phyloP scores from a whole-genome alignment of 2,888 invertebrate genomes.

The Meandrusa payeni region DNA sequence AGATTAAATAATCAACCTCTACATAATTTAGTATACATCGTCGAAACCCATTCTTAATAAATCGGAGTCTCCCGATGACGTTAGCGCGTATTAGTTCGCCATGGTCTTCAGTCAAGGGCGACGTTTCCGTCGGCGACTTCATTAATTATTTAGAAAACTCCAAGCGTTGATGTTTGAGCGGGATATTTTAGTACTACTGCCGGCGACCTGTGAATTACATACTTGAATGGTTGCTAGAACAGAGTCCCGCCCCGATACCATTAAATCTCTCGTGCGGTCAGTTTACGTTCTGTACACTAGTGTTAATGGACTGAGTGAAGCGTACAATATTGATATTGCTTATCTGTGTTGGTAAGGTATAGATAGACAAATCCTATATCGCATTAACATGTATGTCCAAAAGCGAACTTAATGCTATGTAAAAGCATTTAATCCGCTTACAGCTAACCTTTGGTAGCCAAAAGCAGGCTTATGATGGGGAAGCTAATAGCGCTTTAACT shows the following conservation, averaged over 20 bases:
- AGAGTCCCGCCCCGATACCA: constrained; percentile 50
- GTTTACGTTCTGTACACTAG: constrained; percentile 55
- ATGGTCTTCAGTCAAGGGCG: constrained; percentile 50
- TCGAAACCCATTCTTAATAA: constrained; percentile 2
- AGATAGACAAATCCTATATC: no score
- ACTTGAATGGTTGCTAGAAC: constrained; percentile 27
- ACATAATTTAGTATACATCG: no score
- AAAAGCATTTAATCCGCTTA: no score
- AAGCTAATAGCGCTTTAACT: no score
- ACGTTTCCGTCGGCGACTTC: constrained; percentile 55
- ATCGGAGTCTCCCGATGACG: constrained; percentile 44
- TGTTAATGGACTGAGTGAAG: constrained; percentile 57
- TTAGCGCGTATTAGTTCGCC: constrained; percentile 47
- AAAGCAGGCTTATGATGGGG: no score
- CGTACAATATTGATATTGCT: constrained; percentile 31
- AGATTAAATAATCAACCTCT: no score
- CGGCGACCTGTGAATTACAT: constrained; percentile 55
- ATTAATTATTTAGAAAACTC: constrained; percentile 69
- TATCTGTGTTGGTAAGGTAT: constrained; percentile 1
- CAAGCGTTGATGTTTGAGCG: constrained; percentile 46
- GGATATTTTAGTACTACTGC: constrained; percentile 61
- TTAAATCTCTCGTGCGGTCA: constrained; percentile 54
- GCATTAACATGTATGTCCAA: no score
- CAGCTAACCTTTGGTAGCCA: no score
- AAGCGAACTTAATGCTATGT: no score